These are phyloP conservation scores for Pachycephus smyrnensis DNA, from an alignment of 2,888 invertebrate species.

Conservation along the genomic window DNA sequence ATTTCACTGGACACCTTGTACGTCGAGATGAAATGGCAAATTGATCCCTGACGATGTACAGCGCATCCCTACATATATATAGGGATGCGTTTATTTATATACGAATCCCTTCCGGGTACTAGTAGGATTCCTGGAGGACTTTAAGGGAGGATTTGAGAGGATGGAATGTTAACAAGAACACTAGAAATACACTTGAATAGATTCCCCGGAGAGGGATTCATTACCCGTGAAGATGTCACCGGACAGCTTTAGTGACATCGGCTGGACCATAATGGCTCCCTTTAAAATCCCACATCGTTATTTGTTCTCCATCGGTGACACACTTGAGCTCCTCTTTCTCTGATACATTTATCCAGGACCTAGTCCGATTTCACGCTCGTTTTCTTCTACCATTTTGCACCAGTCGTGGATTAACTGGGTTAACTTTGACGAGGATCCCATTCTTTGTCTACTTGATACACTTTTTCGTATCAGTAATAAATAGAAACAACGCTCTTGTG, in stretches of 20 bases:
- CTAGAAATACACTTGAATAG: background rate
- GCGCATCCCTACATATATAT: background rate
- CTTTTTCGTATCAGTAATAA: too few species aligned
- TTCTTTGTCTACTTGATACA: too few species aligned
- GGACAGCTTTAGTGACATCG: background rate
- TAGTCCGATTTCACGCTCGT: background rate
- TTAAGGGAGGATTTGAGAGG: background rate
- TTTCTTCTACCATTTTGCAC: background rate
- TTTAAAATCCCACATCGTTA: background rate
- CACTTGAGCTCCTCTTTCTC: background rate
- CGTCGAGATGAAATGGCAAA: background rate
- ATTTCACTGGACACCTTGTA: background rate
- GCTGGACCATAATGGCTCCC: background rate
- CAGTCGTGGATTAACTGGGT: too few species aligned
- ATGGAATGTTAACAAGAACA: background rate
- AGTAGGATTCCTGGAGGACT: background rate
- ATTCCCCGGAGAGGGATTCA: background rate
- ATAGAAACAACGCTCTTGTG: too few species aligned
- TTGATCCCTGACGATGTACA: background rate
- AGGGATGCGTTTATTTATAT: background rate
- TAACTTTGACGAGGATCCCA: too few species aligned
- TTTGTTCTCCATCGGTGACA: background rate
- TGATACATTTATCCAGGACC: background rate
- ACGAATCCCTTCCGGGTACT: background rate
- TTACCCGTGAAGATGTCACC: background rate